Evolutionary conservation across 2,113 vertebrate species (phyloP), one percentile per base, ranked within the genome.

Genomic region (Recurvirostra avosetta): DNA sequence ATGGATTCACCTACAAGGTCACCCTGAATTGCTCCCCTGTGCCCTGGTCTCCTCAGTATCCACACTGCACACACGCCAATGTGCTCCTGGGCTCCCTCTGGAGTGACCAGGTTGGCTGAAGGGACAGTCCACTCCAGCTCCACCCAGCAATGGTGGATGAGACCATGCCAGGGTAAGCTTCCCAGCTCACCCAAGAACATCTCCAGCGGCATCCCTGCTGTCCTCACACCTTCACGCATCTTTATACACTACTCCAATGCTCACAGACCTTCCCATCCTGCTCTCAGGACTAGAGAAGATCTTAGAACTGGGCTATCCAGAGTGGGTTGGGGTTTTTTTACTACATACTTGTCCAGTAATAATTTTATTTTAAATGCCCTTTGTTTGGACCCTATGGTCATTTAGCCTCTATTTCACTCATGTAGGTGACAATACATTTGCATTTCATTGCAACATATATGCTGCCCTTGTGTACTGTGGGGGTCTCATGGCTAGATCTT

Each of bases 101-200:
- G 29, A 61, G 75, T 8, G 23, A 43, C 26, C 66, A 38, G 34
- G 9, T 30, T 40, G 25, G 22, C 10, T 49, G 53, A 86, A 67
- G 65, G 8, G 12, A 45, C 12, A 15, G 63, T 62, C 47, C 6
- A 3, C 18, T 52, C 32, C 16, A 63, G 29, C 18, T 78, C 34
- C 49, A 63, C 5, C 10, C 38, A 40, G 38, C 0, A 0, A 80
- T 21, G 12, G n/a, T 45, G 25, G 52, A 40, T 26, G 21, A 45
- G 25, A 52, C 25, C 25, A 26, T 22, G 22, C 18, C 25, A 66
- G 12, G 5, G 8, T 56, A 21, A 56, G 25, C 40, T 49, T 61
- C 8, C 11, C 1, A 4, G 45, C 36, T 62, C 32, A 85, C 8
- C 32, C 5, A 4, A 45, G 25, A 66, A 30, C 8, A 22, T 9